Conservation (phyloP, 1,140 invertebrate species). For the Aphelenchoides avenae region DNA sequence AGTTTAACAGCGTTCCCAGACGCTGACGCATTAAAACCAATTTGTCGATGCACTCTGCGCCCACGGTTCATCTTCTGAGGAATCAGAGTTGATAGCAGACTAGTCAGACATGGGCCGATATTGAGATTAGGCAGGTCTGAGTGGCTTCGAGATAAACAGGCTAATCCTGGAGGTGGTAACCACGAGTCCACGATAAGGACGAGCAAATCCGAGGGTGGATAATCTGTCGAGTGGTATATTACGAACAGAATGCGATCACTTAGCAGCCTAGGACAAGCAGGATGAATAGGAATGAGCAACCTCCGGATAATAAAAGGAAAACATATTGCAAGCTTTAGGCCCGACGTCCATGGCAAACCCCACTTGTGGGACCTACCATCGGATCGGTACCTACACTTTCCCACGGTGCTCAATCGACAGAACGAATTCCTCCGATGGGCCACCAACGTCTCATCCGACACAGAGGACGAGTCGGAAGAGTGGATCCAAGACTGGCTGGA, state of each 20-base stretch:
- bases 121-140: no score
- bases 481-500: conserved; percentile 35
- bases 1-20: no score
- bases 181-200: conserved; percentile 6
- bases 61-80: no score
- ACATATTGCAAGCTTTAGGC: conserved; percentile 22
- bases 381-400: conserved; percentile 35
- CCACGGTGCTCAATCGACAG: conserved; percentile 2
- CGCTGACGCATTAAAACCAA: no score
- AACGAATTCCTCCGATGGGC: conserved; percentile 31
- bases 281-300: neutral
- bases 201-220: neutral
- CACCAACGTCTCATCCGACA: conserved; percentile 13
- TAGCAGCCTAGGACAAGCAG: neutral
- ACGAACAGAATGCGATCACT: neutral
- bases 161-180: no score
- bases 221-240: neutral
- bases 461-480: conserved; percentile 10
- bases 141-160: no score
- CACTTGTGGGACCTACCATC: conserved; percentile 33
- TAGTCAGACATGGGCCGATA: no score
- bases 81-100: no score
- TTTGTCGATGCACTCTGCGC: no score
- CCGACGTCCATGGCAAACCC: conserved; percentile 4
- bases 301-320: conserved; percentile 4